phyloP scores from a whole-genome alignment of 2,888 invertebrate genomes.

The Adelphocoris suturalis region DNA sequence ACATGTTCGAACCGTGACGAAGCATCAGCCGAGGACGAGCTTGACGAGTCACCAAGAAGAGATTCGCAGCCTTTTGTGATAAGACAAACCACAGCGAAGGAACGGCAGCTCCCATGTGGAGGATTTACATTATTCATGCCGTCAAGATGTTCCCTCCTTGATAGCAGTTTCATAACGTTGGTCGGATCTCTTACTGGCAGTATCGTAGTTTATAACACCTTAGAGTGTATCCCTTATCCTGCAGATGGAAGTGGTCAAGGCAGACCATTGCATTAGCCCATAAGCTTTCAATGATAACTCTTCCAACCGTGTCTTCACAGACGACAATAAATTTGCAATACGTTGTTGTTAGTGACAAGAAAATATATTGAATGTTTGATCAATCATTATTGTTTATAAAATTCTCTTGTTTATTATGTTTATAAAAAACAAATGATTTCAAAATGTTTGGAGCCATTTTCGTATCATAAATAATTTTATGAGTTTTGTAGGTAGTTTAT shows the following conservation, averaged over 20 bases:
- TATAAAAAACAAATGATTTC: not conserved
- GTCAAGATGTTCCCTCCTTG: constrained; percentile 44
- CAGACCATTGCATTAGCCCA: not conserved
- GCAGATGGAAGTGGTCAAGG: constrained; percentile 40
- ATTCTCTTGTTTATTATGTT: not conserved
- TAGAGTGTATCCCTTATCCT: constrained; percentile 34
- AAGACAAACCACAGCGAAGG: not conserved
- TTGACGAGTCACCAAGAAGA: constrained; percentile 36
- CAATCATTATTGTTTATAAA: not conserved
- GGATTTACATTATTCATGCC: constrained; percentile 53
- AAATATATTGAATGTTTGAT: not conserved
- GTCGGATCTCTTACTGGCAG: constrained; percentile 42
- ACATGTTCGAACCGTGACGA: constrained; percentile 18
- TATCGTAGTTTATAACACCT: constrained; percentile 51
- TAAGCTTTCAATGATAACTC: constrained; percentile 23
- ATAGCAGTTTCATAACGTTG: constrained; percentile 56
- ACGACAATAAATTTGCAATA: not conserved
- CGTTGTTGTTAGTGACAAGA: not conserved
- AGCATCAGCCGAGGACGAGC: constrained; percentile 10
- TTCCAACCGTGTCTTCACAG: not conserved
- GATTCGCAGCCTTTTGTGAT: constrained; percentile 33
- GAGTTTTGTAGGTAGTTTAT: no score
- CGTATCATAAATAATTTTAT: no score
- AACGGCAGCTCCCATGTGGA: not conserved
- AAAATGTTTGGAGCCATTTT: no score